Evolutionary conservation across 1,140 invertebrate species (phyloP).

Genomic region (Solenopsis invicta): DNA sequence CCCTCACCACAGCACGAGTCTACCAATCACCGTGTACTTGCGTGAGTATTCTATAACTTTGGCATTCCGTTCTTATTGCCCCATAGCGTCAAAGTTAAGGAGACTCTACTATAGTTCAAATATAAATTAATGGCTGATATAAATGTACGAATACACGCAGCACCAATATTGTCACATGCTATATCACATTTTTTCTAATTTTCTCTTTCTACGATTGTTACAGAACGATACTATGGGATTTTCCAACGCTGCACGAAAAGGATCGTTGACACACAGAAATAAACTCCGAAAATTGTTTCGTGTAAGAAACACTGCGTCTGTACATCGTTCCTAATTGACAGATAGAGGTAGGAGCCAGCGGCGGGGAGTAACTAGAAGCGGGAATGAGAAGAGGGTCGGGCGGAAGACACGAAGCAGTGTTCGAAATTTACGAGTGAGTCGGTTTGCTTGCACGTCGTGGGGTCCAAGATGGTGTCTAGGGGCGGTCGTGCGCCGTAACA

Average conservation of each 20-base stretch:
- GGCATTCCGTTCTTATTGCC: too few relatives aligned
- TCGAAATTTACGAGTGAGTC: slow-evolving; percentile 79
- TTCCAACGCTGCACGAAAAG: slow-evolving; percentile 1
- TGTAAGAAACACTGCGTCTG: slow-evolving; percentile 71
- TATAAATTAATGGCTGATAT: neutral
- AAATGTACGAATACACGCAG: neutral
- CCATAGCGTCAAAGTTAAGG: too few relatives aligned
- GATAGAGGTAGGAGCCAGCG: slow-evolving; percentile 22
- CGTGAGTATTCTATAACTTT: too few relatives aligned
- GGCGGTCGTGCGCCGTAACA: slow-evolving; percentile 72
- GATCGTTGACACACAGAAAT: slow-evolving; percentile 61
- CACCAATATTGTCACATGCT: neutral
- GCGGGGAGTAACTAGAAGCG: slow-evolving; percentile 10
- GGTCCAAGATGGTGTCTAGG: slow-evolving; percentile 52
- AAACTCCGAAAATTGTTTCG: slow-evolving; percentile 75
- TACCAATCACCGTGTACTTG: too few relatives aligned
- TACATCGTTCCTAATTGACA: slow-evolving; percentile 83
- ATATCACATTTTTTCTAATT: slow-evolving; percentile 14
- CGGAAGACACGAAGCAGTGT: slow-evolving; percentile 45
- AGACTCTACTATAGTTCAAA: too few relatives aligned
- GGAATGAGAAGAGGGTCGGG: slow-evolving; percentile 48
- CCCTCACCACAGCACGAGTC: too few relatives aligned
- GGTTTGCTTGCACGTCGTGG: slow-evolving; percentile 63
- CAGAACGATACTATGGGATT: slow-evolving; percentile 54
- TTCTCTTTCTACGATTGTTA: slow-evolving; percentile 57